phyloP scores from a whole-genome alignment of 2,888 invertebrate species.

The Lasiommata megera region DNA sequence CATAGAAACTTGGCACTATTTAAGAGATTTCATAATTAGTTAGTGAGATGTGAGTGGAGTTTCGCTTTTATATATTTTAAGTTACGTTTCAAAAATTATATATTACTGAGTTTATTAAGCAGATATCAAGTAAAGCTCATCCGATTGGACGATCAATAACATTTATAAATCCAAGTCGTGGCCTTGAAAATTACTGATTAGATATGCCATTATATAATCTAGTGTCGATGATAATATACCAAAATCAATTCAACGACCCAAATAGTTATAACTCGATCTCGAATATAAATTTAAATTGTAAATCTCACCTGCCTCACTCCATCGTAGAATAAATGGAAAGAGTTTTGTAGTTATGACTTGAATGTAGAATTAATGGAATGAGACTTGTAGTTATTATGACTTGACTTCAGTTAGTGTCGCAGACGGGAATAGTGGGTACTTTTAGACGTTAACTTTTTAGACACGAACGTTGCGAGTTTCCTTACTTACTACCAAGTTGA shows the following conservation, averaged over 20 bases:
- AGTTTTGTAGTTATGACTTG: slow-evolving; percentile 21
- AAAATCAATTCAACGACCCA: slow-evolving; percentile 15
- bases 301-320: neutral
- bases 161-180: no score
- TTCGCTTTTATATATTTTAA: no score
- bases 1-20: no score
- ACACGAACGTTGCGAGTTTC: slow-evolving; percentile 37
- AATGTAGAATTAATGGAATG: slow-evolving; percentile 23
- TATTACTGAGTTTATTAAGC: no score
- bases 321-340: slow-evolving; percentile 5
- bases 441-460: slow-evolving; percentile 61
- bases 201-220: no score
- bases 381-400: slow-evolving; percentile 16
- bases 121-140: no score
- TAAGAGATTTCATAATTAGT: no score
- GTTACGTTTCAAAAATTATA: no score
- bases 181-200: no score
- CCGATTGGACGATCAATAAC: no score
- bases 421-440: slow-evolving; percentile 53
- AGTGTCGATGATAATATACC: slow-evolving; percentile 3
- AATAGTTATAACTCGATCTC: neutral
- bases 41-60: no score
- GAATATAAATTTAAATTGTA: slow-evolving; percentile 9
- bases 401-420: slow-evolving; percentile 34
- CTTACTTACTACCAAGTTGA: slow-evolving; percentile 12